A percentile compares a stretch with the other conserved stretches of the same genome.
These are phyloP conservation scores for Hassar affinis DNA, from an alignment of 2,113 vertebrate species.

Conservation along the genomic window DNA sequence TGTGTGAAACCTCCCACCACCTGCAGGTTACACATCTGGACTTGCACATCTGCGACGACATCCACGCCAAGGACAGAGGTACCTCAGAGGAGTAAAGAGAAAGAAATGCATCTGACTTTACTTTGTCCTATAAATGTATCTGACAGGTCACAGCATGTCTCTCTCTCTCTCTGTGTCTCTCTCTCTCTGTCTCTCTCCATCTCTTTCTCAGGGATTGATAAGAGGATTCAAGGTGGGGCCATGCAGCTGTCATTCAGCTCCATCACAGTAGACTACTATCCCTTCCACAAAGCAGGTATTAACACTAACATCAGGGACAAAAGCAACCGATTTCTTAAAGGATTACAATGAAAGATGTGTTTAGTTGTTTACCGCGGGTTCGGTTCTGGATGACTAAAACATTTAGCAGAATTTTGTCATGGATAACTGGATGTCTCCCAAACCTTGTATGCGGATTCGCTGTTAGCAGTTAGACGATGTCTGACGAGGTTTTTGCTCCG, in stretches of 20 bases:
- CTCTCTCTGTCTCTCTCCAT: background rate
- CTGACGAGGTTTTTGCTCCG: background rate
- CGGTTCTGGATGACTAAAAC: background rate
- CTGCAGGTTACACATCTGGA: conserved; percentile 94
- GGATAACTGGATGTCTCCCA: background rate
- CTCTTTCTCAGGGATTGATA: conserved; percentile 73
- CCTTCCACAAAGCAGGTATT: conserved; percentile 95
- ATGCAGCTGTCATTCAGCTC: conserved; percentile 96
- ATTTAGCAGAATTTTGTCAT: background rate
- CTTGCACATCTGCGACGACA: conserved; percentile 97
- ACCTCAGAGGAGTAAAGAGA: conserved; percentile 26
- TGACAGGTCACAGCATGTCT: background rate
- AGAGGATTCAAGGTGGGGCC: conserved; percentile 88
- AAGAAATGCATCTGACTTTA: background rate
- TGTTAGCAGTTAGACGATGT: background rate
- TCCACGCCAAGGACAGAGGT: conserved; percentile 92
- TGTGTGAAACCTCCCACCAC: conserved; percentile 95
- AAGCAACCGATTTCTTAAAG: no score
- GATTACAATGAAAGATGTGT: no score
- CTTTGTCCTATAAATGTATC: background rate
- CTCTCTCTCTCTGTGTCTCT: conserved; percentile 1
- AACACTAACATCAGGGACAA: background rate
- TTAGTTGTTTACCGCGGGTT: no score
- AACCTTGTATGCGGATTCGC: background rate
- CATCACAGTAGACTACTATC: conserved; percentile 95